Base-by-base conservation (phyloP, 2,888 invertebrate species). In the Cephus runcator region DNA sequence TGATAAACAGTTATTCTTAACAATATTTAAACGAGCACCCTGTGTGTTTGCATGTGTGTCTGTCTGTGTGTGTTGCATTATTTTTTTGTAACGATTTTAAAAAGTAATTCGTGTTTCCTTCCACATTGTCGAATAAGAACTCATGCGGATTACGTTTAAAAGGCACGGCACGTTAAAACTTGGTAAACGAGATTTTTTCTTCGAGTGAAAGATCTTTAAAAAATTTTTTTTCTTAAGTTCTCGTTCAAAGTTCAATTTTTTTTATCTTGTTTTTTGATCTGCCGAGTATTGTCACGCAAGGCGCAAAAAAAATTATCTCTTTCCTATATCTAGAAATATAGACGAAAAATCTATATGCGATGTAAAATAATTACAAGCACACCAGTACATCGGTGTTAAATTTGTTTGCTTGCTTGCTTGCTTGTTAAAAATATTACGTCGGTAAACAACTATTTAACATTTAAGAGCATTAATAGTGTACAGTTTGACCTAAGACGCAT, bases 161-260 rank as follows among this genome's bases (percentile, higher is more conserved):
- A 90, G 90, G 89, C 90, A 90, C 89, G 87, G 87, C 88, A 86
- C 84, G 89, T 89, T 89, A 87, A 88, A 90, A 88, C 76, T 85
- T 85, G 83, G 78, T 86, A 87, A 89, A 88, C 84, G 84, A 88
- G 84, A 86, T 79, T 83, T 85, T 69, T n/a, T 71, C 35, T 73
- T 71, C 73, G 80, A 83, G 84, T 87, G 87, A 88, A 88, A 87
- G 84, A 83, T 85, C 77, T 81, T 87, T 86, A 87, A 88, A 87
- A 88, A 34, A 84, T 85, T 84, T 75, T 74, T 40, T 56, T 23
- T 23, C 23, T 23, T 23, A 23, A 23, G 23, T 56, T 23, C 40
- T 56, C 40, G 40, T 56, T 56, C 40, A 56, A 56, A 56, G 23
- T 56, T 56, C 9, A 40, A 15, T 40, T 56, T 56, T 40, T 56